Conservation (phyloP, 2,797 vertebrate genomes). For the Salmo trutta region DNA sequence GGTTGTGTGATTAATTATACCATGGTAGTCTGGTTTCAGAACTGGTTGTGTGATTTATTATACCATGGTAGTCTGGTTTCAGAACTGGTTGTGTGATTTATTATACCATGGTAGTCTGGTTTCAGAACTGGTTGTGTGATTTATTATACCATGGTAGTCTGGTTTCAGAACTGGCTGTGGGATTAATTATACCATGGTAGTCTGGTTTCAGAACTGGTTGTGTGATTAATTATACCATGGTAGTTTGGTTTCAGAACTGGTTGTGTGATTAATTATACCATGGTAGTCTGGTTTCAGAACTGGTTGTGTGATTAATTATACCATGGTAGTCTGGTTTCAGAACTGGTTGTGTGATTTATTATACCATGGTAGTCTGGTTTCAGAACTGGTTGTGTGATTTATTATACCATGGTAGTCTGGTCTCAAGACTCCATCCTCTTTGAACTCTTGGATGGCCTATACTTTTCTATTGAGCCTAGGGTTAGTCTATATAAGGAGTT, state of each 20-base stretch:
- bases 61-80: background rate
- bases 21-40: background rate
- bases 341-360: no score
- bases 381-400: background rate
- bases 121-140: background rate
- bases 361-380: no score
- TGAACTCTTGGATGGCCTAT: background rate
- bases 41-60: background rate
- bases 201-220: no score
- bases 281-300: background rate
- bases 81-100: background rate
- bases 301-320: background rate
- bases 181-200: background rate
- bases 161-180: background rate
- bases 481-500: background rate
- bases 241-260: background rate
- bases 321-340: no score
- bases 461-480: background rate
- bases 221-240: background rate
- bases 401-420: background rate
- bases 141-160: background rate
- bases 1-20: background rate
- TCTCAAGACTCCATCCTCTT: background rate
- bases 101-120: background rate
- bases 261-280: background rate